phyloP scores from a whole-genome alignment of 2,797 vertebrate genomes.

The Zalophus californianus region DNA sequence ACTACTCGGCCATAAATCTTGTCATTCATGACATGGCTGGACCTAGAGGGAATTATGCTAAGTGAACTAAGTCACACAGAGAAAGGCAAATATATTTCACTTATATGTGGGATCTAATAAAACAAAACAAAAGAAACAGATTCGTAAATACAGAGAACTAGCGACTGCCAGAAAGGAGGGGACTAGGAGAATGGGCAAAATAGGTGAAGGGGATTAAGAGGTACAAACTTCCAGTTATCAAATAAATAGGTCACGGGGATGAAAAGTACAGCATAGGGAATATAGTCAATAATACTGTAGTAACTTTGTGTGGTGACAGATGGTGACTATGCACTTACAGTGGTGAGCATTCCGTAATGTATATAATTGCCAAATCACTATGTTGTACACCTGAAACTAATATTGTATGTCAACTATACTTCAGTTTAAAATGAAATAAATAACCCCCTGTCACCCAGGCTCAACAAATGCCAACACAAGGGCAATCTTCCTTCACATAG shows the following conservation, averaged over 20 bases:
- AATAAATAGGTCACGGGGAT: not conserved
- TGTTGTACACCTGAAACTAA: not conserved
- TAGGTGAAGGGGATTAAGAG: not conserved
- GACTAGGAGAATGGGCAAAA: not conserved
- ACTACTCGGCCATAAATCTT: not conserved
- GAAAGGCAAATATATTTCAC: not conserved
- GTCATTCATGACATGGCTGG: not conserved
- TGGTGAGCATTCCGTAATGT: not conserved
- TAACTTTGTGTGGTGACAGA: not conserved
- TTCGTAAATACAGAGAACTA: not conserved
- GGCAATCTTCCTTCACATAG: not conserved
- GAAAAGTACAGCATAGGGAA: not conserved
- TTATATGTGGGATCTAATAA: not conserved
- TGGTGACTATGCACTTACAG: not conserved
- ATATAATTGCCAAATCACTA: not conserved
- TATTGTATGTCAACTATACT: not conserved
- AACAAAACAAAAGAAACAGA: not conserved
- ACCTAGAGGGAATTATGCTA: not conserved
- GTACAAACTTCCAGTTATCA: not conserved
- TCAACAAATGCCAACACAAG: not conserved
- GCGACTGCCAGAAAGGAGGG: not conserved
- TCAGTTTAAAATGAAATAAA: not conserved
- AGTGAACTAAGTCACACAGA: not conserved
- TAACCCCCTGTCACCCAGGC: not conserved
- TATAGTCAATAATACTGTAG: not conserved